A percentile compares a stretch with the other conserved stretches of the same genome.
Conservation (phyloP, 35 echinoderm and acorn worm species). For the Ophioderma brevispina region DNA sequence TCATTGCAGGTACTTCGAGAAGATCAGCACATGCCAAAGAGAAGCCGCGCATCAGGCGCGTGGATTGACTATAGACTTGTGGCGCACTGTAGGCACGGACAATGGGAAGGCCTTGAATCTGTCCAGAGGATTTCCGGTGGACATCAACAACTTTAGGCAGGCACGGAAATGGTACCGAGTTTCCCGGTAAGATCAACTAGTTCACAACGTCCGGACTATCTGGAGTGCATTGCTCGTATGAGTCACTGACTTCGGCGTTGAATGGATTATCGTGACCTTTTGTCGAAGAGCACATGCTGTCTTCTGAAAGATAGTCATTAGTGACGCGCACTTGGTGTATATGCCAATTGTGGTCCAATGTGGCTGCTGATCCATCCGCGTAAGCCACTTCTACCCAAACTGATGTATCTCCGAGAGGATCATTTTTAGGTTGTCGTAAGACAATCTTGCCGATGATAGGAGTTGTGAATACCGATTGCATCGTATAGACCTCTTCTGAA, state of each 20-base stretch:
- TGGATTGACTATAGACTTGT: slow-evolving; percentile 83
- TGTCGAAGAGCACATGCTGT: slow-evolving; percentile 51
- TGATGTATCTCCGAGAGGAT: slow-evolving; percentile 85
- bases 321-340: slow-evolving; percentile 55
- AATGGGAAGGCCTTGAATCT: slow-evolving; percentile 79
- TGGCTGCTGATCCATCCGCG: slow-evolving; percentile 60
- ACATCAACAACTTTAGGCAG: slow-evolving; percentile 38
- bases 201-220: slow-evolving; percentile 82
- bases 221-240: slow-evolving; percentile 56
- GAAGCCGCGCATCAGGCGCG: slow-evolving; percentile 34
- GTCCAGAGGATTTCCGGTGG: slow-evolving; percentile 84
- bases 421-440: slow-evolving; percentile 55
- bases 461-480: slow-evolving; percentile 62
- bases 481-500: slow-evolving; percentile 51
- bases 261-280: slow-evolving; percentile 91
- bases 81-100: slow-evolving; percentile 52
- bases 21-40: slow-evolving; percentile 68
- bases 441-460: slow-evolving; percentile 85
- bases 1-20: slow-evolving; percentile 39
- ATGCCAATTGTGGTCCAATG: slow-evolving; percentile 86
- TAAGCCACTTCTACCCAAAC: slow-evolving; percentile 83
- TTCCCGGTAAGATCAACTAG: slow-evolving; percentile 83
- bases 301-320: slow-evolving; percentile 59
- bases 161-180: slow-evolving; percentile 56
- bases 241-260: slow-evolving; percentile 56